Evolutionary conservation across 1,140 invertebrate species (phyloP).

Genomic region (Pararge aegeria): DNA sequence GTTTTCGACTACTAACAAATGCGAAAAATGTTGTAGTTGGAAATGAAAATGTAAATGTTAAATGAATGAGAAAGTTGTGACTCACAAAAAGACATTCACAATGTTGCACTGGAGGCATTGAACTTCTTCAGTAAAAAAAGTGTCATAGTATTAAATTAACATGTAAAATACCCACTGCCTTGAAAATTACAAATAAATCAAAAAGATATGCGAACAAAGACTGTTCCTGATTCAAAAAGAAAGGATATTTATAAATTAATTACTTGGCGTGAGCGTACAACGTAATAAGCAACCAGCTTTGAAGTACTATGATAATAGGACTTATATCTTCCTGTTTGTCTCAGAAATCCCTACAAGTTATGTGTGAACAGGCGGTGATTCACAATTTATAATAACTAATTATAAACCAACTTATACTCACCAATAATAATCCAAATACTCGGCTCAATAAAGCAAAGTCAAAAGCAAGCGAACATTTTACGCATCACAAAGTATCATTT

Average conservation of each 20-base stretch:
- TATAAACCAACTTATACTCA: constrained; percentile 46
- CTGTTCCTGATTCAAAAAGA: not conserved
- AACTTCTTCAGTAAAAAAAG: not conserved
- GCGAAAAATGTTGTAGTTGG: not conserved
- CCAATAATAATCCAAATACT: constrained; percentile 46
- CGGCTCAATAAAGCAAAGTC: constrained; percentile 13
- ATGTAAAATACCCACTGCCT: not conserved
- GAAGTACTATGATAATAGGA: constrained; percentile 20
- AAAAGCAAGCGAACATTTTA: constrained; percentile 35
- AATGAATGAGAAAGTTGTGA: constrained; percentile 4
- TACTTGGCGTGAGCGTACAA: not conserved
- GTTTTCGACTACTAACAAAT: not conserved
- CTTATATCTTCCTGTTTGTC: constrained; percentile 36
- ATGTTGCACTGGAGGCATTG: not conserved
- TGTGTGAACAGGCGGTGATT: constrained; percentile 36
- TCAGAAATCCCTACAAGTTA: constrained; percentile 33
- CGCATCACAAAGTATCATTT: constrained; percentile 49
- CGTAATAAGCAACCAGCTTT: constrained; percentile 18
- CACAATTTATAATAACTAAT: constrained; percentile 40
- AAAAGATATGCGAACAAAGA: constrained; percentile 2
- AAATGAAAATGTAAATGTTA: not conserved
- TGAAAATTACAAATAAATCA: not conserved
- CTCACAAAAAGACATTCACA: constrained; percentile 3
- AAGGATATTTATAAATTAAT: constrained; percentile 7
- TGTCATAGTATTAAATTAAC: not conserved